Conservation (phyloP, 2,888 invertebrate species). For the Cristatella mucedo region DNA sequence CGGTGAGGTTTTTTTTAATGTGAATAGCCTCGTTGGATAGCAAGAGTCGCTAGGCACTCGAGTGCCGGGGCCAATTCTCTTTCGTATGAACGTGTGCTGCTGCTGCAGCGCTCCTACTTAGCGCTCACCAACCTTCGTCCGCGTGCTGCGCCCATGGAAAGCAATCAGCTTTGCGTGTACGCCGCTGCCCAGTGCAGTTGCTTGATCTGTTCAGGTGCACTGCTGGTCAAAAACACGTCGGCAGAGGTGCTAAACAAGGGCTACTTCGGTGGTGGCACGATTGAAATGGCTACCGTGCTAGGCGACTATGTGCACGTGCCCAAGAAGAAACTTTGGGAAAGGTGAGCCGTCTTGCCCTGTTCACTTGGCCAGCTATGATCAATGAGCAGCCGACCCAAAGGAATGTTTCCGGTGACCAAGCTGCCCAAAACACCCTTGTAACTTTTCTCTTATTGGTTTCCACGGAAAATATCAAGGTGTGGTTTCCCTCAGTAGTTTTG, state of each 20-base stretch:
- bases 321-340: slow-evolving; percentile 52
- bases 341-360: slow-evolving; percentile 42
- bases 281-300: slow-evolving; percentile 64
- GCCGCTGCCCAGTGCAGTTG: not conserved
- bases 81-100: too few relatives aligned
- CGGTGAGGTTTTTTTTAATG: too few relatives aligned
- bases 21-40: too few relatives aligned
- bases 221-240: slow-evolving; percentile 54
- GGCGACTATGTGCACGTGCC: slow-evolving; percentile 55
- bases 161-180: not conserved
- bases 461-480: too few relatives aligned
- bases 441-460: too few relatives aligned
- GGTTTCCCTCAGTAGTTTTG: too few relatives aligned
- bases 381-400: not conserved
- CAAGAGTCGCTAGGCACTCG: too few relatives aligned
- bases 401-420: not conserved
- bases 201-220: slow-evolving; percentile 45
- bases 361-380: not conserved
- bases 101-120: too few relatives aligned
- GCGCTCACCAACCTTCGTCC: not conserved
- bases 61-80: too few relatives aligned
- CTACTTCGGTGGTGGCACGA: slow-evolving; percentile 88
- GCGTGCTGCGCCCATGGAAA: not conserved
- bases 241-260: slow-evolving; percentile 45
- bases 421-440: too few relatives aligned